phyloP scores from a whole-genome alignment of 2,797 vertebrate genomes.

The Neosilurus hyrtlii region DNA sequence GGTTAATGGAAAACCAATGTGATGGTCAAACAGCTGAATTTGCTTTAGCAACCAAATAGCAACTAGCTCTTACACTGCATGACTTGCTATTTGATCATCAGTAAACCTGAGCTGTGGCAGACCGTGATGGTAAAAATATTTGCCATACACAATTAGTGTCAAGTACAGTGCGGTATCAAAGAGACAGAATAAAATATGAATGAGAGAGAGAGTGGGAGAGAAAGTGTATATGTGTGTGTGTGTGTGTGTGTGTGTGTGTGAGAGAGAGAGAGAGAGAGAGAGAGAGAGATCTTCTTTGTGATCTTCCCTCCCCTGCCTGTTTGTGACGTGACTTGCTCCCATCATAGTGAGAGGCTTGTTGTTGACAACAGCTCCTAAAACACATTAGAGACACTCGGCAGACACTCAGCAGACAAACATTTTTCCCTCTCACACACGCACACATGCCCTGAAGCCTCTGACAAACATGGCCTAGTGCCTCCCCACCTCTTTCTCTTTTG shows the following conservation, averaged over 20 bases:
- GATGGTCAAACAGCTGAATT: slow-evolving; percentile 43
- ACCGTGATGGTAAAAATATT: slow-evolving; percentile 27
- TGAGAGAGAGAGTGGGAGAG: background rate
- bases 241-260: too few species aligned
- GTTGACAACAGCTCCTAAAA: slow-evolving; percentile 48
- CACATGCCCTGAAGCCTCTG: slow-evolving; percentile 43
- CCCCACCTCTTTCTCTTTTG: slow-evolving; percentile 12
- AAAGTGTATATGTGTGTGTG: too few species aligned
- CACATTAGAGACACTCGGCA: slow-evolving; percentile 37
- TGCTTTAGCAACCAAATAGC: slow-evolving; percentile 48
- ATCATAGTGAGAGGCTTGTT: slow-evolving; percentile 40
- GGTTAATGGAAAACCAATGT: slow-evolving; percentile 48
- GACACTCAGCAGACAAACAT: slow-evolving; percentile 42
- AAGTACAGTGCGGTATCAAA: slow-evolving; percentile 10
- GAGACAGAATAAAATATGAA: slow-evolving; percentile 11
- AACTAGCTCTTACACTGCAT: slow-evolving; percentile 2
- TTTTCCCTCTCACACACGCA: slow-evolving; percentile 19
- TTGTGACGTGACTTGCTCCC: slow-evolving; percentile 34
- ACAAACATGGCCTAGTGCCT: slow-evolving; percentile 41
- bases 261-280: slow-evolving; percentile 5
- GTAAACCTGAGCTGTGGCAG: slow-evolving; percentile 9
- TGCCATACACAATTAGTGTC: slow-evolving; percentile 15
- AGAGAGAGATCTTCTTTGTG: slow-evolving; percentile 2
- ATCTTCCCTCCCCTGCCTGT: slow-evolving; percentile 2
- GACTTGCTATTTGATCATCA: slow-evolving; percentile 16